These are phyloP conservation scores for Lacanobia oleracea DNA, from an alignment of 2,888 invertebrate genomes.

Conservation along the genomic window DNA sequence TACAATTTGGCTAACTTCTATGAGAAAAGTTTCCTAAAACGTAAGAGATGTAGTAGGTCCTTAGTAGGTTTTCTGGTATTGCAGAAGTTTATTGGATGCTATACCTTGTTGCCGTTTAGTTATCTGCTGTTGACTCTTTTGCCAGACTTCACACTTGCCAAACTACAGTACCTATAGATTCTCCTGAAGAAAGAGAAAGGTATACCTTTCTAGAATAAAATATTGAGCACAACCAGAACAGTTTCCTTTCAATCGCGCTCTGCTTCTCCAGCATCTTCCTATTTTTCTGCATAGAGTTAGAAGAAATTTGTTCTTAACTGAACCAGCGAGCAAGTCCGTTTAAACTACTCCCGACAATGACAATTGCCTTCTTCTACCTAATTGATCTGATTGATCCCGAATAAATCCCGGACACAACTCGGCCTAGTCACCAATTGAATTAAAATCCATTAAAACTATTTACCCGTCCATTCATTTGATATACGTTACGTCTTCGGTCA, in stretches of 20 bases:
- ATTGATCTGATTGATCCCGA: slow-evolving; percentile 77
- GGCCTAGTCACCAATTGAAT: slow-evolving; percentile 65
- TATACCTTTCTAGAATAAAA: background rate
- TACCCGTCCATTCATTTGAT: slow-evolving; percentile 56
- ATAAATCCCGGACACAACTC: slow-evolving; percentile 73
- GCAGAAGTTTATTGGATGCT: background rate
- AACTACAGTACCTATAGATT: background rate
- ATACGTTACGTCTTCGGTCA: slow-evolving; percentile 53
- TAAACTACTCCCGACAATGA: slow-evolving; percentile 25
- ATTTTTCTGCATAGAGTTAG: background rate
- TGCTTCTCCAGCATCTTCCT: no score
- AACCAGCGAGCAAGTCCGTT: background rate
- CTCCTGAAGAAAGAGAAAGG: background rate
- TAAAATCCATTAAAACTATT: slow-evolving; percentile 63
- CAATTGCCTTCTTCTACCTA: slow-evolving; percentile 46
- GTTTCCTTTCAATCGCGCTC: no score
- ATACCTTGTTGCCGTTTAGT: background rate
- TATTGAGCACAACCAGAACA: background rate
- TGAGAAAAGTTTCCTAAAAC: background rate
- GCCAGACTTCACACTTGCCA: background rate
- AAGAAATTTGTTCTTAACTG: background rate
- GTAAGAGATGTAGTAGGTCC: background rate
- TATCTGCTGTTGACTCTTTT: background rate
- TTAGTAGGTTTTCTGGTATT: background rate
- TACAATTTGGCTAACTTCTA: background rate